Conservation (phyloP, 2,888 invertebrate species). For the Oscheius myriophilus region DNA sequence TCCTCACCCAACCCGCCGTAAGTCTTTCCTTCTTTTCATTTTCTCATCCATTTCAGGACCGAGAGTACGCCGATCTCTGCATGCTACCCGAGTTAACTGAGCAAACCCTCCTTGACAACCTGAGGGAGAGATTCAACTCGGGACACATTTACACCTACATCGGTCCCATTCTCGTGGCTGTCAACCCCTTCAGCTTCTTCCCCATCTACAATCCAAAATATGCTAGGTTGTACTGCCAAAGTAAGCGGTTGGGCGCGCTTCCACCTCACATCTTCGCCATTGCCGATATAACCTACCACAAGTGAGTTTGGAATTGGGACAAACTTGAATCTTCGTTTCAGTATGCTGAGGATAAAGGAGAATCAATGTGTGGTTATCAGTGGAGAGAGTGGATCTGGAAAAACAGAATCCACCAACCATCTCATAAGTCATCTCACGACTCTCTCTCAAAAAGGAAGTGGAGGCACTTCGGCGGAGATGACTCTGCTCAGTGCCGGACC, state of each 20-base stretch:
- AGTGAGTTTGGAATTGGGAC: conserved; percentile 41
- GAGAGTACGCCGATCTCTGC: conserved; percentile 93
- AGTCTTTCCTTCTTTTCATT: background rate
- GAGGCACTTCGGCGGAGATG: conserved; percentile 94
- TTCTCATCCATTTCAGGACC: conserved; percentile 77
- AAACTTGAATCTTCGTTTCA: conserved; percentile 33
- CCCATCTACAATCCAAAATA: conserved; percentile 98
- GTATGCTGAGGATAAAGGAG: conserved; percentile 86
- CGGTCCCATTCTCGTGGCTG: conserved; percentile 88
- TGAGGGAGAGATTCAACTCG: conserved; percentile 81
- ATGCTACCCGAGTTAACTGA: conserved; percentile 94
- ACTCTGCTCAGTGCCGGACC: conserved; percentile 94
- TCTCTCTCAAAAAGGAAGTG: conserved; percentile 86
- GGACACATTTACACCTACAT: conserved; percentile 94
- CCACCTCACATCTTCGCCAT: conserved; percentile 97
- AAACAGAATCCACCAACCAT: conserved; percentile 95
- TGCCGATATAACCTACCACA: conserved; percentile 70
- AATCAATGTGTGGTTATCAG: conserved; percentile 92
- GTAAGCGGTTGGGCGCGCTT: conserved; percentile 86
- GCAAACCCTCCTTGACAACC: conserved; percentile 88
- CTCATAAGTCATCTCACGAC: conserved; percentile 92
- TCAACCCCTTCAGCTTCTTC: conserved; percentile 88
- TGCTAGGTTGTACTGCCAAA: conserved; percentile 89
- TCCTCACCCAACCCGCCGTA: conserved; percentile 83
- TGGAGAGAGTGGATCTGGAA: conserved; percentile 74